Evolutionary conservation across 92 coral and sea anemone species (phyloP).

Genomic region (Epizoanthus scotinus): DNA sequence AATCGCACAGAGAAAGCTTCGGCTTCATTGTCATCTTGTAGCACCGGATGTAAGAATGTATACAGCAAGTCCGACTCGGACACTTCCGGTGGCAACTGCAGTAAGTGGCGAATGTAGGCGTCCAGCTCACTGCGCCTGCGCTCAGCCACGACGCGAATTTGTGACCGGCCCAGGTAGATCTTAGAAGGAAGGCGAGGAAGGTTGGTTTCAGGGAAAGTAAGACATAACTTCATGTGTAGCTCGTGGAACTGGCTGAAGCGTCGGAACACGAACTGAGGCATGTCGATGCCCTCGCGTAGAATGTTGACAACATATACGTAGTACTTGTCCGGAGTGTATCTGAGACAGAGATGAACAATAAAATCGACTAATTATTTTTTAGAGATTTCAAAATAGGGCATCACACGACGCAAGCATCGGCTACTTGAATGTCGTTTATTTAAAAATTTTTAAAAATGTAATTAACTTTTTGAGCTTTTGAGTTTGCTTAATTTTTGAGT

Average conservation of each 20-base stretch:
- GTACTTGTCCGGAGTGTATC: constrained; percentile 90
- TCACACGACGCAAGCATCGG: too few species aligned
- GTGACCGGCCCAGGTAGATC: constrained; percentile 95
- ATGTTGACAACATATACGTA: constrained; percentile 91
- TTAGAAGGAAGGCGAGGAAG: constrained; percentile 92
- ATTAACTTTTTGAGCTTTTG: too few species aligned
- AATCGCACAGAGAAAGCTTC: constrained; percentile 75
- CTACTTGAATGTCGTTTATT: too few species aligned
- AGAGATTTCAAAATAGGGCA: too few species aligned
- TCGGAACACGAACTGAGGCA: constrained; percentile 92
- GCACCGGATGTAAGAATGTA: constrained; percentile 85
- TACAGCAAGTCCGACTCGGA: constrained; percentile 85
- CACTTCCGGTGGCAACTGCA: constrained; percentile 79
- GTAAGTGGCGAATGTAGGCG: constrained; percentile 75
- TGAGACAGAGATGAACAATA: not conserved
- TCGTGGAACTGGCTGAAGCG: constrained; percentile 95
- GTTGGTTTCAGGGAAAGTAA: constrained; percentile 74
- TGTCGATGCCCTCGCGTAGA: constrained; percentile 71
- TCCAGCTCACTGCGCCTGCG: constrained; percentile 92
- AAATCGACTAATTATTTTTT: not conserved
- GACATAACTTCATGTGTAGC: constrained; percentile 81
- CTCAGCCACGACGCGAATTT: constrained; percentile 98
- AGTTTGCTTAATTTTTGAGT: too few species aligned
- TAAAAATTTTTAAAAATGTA: too few species aligned
- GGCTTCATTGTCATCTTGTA: constrained; percentile 81